phyloP scores from a whole-genome alignment of 1,140 invertebrate species.

The Drosophila ficusphila region DNA sequence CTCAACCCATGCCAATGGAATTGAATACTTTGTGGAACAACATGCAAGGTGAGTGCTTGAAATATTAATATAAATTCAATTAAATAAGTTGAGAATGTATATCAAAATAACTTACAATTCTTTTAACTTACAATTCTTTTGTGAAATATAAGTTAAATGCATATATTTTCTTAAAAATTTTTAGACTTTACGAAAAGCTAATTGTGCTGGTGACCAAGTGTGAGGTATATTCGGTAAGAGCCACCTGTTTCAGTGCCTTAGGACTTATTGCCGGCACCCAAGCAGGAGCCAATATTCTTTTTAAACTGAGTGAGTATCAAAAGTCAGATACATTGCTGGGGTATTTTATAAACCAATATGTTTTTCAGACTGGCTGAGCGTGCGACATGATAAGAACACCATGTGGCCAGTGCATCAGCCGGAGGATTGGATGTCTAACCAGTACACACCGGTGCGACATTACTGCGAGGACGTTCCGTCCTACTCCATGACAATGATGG shows the following conservation, averaged over 20 bases:
- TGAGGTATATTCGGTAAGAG: conserved; percentile 93
- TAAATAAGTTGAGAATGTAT: no score
- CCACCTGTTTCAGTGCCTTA: conserved; percentile 94
- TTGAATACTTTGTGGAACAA: conserved; percentile 88
- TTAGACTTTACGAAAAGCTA: conserved; percentile 78
- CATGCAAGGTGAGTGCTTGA: conserved; percentile 45
- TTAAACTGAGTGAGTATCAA: conserved; percentile 87
- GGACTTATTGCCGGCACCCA: conserved; percentile 93
- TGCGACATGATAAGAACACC: conserved; percentile 92
- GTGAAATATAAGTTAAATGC: no score
- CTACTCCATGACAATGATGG: conserved; percentile 71
- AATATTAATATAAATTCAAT: not conserved
- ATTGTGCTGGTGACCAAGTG: conserved; percentile 89
- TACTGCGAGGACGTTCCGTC: conserved; percentile 75
- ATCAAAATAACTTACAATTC: no score
- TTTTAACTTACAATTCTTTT: no score
- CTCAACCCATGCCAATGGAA: conserved; percentile 90
- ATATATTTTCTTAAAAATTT: not conserved
- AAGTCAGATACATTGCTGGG: no score
- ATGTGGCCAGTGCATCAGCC: conserved; percentile 92
- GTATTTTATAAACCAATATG: no score
- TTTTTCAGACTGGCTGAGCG: conserved; percentile 91
- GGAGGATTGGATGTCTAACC: conserved; percentile 86
- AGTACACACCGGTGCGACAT: conserved; percentile 83
- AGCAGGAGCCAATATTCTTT: conserved; percentile 91